Conservation (phyloP, 1,140 invertebrate species). For the Cydia splendana region DNA sequence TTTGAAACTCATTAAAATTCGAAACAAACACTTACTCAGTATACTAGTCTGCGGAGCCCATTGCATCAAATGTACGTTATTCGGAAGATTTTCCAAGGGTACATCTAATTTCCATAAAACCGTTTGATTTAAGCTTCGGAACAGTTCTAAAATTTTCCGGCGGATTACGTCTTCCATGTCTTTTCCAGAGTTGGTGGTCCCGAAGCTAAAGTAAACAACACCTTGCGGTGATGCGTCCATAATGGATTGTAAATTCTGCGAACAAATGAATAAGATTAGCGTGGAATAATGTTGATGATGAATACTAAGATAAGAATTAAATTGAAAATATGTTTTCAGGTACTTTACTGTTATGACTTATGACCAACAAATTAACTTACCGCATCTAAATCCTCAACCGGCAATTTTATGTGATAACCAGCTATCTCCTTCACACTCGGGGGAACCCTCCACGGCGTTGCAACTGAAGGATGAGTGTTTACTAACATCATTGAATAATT, state of each 20-base stretch:
- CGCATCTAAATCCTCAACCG: constrained; percentile 5
- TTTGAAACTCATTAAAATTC: background rate
- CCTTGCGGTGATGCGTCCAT: constrained; percentile 24
- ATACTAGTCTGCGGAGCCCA: constrained; percentile 26
- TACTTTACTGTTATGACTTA: background rate
- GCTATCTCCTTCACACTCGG: constrained; percentile 30
- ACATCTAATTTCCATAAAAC: constrained; percentile 27
- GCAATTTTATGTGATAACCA: constrained; percentile 30
- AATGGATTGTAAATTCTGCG: constrained; percentile 16
- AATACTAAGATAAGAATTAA: too few species aligned
- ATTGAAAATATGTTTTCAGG: background rate
- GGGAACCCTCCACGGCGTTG: constrained; percentile 17
- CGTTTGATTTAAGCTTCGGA: constrained; percentile 21
- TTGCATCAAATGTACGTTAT: constrained; percentile 23
- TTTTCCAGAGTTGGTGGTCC: background rate
- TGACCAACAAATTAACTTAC: too few species aligned
- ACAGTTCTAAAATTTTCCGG: background rate
- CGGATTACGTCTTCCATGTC: constrained; percentile 10
- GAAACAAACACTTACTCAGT: constrained; percentile 5
- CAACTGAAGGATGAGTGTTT: constrained; percentile 22
- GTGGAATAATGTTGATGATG: background rate
- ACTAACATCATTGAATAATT: constrained; percentile 30
- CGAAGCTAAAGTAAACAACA: constrained; percentile 32
- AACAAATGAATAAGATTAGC: background rate
- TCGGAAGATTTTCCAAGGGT: constrained; percentile 23